Conservation (phyloP, 2,113 vertebrate genomes). For the Mesitornis unicolor region DNA sequence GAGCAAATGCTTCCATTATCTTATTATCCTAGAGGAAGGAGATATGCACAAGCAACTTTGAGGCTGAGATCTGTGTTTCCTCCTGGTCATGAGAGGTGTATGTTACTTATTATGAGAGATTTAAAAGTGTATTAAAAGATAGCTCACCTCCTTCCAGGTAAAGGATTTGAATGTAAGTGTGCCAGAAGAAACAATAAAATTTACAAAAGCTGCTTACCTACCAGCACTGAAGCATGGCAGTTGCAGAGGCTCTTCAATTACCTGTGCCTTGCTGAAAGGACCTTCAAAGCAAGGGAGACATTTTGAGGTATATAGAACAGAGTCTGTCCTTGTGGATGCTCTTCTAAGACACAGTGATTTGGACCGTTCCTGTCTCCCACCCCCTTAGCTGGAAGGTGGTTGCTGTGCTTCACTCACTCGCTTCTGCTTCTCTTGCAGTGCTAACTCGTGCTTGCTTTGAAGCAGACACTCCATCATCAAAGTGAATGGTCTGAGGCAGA, state of each 20-base stretch:
- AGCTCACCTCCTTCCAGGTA: not conserved
- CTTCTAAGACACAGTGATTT: not conserved
- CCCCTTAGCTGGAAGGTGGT: not conserved
- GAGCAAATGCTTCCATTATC: not conserved
- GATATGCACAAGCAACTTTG: not conserved
- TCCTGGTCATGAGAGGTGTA: not conserved
- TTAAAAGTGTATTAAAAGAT: not conserved
- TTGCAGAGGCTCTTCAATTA: not conserved
- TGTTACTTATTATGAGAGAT: not conserved
- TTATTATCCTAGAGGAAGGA: not conserved
- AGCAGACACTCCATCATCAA: not conserved
- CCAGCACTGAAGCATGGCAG: not conserved
- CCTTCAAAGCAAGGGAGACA: not conserved
- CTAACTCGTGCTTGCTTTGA: not conserved
- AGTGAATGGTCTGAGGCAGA: not conserved
- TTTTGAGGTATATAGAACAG: not conserved
- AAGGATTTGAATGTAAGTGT: not conserved
- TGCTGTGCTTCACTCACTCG: not conserved
- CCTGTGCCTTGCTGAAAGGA: not conserved
- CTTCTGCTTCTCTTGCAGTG: not conserved
- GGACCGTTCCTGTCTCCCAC: not conserved
- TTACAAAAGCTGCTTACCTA: not conserved
- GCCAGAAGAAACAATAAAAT: not conserved
- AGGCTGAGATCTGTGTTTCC: not conserved
- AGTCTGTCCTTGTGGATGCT: not conserved